These are phyloP conservation scores for Mastacembelus armatus DNA, from an alignment of 2,797 vertebrate genomes.

Conservation along the genomic window DNA sequence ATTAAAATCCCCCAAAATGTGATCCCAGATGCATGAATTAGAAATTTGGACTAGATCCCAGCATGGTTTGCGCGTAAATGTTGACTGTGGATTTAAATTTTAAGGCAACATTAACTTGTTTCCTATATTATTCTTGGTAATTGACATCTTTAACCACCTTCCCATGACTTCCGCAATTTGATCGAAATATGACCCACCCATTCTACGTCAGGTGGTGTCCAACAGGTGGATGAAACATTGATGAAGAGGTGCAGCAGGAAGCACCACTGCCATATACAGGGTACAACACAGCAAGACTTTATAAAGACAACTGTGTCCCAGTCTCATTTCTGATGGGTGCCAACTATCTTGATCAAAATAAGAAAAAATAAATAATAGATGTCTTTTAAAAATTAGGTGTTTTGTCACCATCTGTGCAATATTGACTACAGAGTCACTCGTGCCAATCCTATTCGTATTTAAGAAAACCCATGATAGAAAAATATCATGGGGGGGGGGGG, in stretches of 20 bases:
- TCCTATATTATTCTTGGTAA: neutral
- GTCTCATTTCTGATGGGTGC: too few relatives aligned
- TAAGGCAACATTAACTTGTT: neutral
- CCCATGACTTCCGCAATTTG: constrained; percentile 75
- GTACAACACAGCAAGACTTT: neutral
- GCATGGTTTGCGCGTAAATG: neutral
- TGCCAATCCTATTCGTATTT: too few relatives aligned
- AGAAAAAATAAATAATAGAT: too few relatives aligned
- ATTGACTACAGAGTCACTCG: neutral
- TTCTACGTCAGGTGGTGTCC: constrained; percentile 46
- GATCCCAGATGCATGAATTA: fast-evolving
- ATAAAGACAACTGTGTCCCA: fast-evolving
- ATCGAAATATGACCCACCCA: constrained; percentile 57
- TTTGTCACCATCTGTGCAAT: neutral
- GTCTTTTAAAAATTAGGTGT: neutral
- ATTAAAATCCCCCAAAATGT: neutral
- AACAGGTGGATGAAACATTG: constrained; percentile 72
- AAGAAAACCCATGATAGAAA: too few relatives aligned
- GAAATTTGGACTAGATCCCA: fast-evolving
- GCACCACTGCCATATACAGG: neutral
- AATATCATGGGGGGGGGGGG: too few relatives aligned
- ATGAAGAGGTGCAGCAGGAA: constrained; percentile 44
- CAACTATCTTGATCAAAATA: too few relatives aligned
- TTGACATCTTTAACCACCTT: constrained; percentile 24
- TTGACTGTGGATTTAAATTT: constrained; percentile 49